Evolutionary conservation across 2,113 vertebrate species (phyloP).

Genomic region (Neotoma lepida): DNA sequence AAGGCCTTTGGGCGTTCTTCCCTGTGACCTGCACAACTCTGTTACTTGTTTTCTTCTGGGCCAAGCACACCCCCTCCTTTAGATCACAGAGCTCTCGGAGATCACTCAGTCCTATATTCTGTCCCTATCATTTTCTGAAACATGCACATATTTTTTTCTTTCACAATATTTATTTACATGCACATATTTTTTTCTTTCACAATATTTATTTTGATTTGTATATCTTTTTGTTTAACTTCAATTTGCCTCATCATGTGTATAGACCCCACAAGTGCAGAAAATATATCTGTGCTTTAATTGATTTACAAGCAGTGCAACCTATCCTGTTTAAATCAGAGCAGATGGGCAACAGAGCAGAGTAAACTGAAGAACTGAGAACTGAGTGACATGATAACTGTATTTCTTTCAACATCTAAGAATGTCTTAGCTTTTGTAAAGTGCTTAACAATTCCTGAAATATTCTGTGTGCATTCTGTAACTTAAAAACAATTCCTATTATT

Average conservation of each 20-base stretch:
- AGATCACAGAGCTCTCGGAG: neutral
- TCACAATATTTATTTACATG: neutral
- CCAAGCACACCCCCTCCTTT: neutral
- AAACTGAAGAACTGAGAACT: neutral
- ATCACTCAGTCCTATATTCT: neutral
- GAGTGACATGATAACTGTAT: neutral
- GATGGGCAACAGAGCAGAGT: neutral
- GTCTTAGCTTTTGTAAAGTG: neutral
- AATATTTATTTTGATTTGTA: neutral
- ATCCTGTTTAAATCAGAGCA: neutral
- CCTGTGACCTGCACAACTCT: neutral
- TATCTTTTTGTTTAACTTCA: neutral
- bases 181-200: neutral
- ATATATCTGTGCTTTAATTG: neutral
- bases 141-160: neutral
- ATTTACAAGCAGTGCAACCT: neutral
- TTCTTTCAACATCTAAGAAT: neutral
- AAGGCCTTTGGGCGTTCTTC: neutral
- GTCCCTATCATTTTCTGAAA: neutral
- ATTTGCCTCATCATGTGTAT: neutral
- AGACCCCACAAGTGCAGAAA: neutral
- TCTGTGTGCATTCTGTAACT: neutral
- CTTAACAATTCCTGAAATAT: neutral
- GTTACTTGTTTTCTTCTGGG: neutral
- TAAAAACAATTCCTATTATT: constrained; percentile 12